Conservation (phyloP, 2,797 vertebrate genomes). For the Limnodromus scolopaceus region DNA sequence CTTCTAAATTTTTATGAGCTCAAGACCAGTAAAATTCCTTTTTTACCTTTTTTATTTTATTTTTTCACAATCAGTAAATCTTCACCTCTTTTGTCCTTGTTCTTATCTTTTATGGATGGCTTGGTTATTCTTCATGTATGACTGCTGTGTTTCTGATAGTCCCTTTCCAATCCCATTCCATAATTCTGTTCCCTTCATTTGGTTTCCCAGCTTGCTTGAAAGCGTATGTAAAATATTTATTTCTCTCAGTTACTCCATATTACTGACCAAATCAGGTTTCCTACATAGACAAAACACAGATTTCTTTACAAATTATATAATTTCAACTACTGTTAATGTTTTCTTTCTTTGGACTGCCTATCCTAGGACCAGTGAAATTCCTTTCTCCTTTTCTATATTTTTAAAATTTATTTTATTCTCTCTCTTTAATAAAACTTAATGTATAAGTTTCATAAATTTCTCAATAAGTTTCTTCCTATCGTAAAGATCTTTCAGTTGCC, state of each 20-base stretch:
- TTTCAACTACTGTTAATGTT: not conserved
- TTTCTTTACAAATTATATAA: not conserved
- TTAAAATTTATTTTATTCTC: not conserved
- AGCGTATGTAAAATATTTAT: not conserved
- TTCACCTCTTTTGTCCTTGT: not conserved
- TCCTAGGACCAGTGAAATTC: not conserved
- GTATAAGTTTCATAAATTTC: not conserved
- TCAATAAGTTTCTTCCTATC: not conserved
- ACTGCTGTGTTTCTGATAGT: not conserved
- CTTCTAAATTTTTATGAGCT: not conserved
- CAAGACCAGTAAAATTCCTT: not conserved
- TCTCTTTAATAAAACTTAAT: not conserved
- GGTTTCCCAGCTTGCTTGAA: not conserved
- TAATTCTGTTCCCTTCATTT: not conserved
- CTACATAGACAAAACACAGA: not conserved
- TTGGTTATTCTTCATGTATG: not conserved
- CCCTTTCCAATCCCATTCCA: not conserved
- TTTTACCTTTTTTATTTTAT: not conserved
- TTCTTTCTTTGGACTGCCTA: not conserved
- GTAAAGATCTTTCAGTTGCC: not conserved
- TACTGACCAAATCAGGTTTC: not conserved
- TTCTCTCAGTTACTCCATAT: not conserved
- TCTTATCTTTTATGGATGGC: not conserved
- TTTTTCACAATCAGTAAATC: not conserved
- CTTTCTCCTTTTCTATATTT: not conserved